Evolutionary conservation across 2,888 invertebrate species (phyloP).

Genomic region (Myopa testacea): DNA sequence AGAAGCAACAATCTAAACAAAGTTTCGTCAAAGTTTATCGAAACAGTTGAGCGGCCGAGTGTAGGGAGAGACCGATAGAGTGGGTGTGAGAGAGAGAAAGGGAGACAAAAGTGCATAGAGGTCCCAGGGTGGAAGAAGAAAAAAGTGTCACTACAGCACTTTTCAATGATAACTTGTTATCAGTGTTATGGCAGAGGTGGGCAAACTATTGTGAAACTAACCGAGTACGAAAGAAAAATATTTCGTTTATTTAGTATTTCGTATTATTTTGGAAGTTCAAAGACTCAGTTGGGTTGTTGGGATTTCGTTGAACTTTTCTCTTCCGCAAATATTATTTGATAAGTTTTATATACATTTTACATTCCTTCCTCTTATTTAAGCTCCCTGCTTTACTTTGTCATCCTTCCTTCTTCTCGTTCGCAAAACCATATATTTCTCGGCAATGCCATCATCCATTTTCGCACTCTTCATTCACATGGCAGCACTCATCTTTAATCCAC

Average conservation of each 20-base stretch:
- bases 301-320: no score
- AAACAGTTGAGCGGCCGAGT: background rate
- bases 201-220: background rate
- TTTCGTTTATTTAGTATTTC: no score
- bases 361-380: background rate
- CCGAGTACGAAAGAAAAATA: no score
- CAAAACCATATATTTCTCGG: background rate
- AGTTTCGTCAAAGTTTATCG: background rate
- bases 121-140: background rate
- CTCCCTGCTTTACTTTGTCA: background rate
- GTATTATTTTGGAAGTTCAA: no score
- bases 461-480: no score
- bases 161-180: background rate
- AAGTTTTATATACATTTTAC: no score
- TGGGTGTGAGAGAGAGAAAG: no score
- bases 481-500: background rate
- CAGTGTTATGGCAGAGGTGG: constrained; percentile 22
- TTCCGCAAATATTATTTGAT: background rate
- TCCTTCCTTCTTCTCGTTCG: background rate
- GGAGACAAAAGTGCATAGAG: no score
- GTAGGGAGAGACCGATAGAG: no score
- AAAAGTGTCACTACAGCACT: background rate
- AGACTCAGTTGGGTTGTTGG: no score
- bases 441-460: no score
- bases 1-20: background rate